Evolutionary conservation across 2,113 vertebrate genomes (phyloP).

Genomic region (Saccopteryx bilineata): DNA sequence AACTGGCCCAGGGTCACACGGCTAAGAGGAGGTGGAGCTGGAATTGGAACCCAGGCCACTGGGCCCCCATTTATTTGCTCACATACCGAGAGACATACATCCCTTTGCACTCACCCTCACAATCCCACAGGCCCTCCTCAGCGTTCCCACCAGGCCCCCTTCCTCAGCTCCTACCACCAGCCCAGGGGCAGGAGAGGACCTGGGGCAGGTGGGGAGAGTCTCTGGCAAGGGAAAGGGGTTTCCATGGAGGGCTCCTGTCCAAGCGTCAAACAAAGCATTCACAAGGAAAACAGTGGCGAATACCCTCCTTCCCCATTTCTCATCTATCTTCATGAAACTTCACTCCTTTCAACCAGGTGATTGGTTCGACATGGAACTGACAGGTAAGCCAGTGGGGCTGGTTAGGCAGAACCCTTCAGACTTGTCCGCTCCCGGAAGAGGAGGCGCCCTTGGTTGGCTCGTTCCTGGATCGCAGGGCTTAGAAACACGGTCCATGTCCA

Average conservation of each 20-base stretch:
- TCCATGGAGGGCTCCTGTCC: background rate
- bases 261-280: background rate
- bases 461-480: background rate
- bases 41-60: background rate
- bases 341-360: slow-evolving; percentile 47
- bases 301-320: background rate
- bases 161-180: background rate
- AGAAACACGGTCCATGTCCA: background rate
- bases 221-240: background rate
- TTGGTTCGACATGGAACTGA: slow-evolving; percentile 38
- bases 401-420: slow-evolving; percentile 5
- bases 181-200: background rate
- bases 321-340: slow-evolving; percentile 54
- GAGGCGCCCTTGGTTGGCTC: background rate
- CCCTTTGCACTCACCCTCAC: slow-evolving; percentile 26
- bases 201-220: background rate
- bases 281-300: slow-evolving; percentile 14
- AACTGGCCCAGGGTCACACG: background rate
- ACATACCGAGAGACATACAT: background rate
- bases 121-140: background rate
- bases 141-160: background rate
- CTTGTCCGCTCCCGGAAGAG: background rate
- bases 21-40: background rate
- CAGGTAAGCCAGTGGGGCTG: slow-evolving; percentile 43
- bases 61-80: slow-evolving; percentile 3